A percentile compares a stretch with the other conserved stretches of the same genome.
These are phyloP conservation scores for Argynnis bischoffii DNA, from an alignment of 2,888 invertebrate genomes.

Conservation along the genomic window DNA sequence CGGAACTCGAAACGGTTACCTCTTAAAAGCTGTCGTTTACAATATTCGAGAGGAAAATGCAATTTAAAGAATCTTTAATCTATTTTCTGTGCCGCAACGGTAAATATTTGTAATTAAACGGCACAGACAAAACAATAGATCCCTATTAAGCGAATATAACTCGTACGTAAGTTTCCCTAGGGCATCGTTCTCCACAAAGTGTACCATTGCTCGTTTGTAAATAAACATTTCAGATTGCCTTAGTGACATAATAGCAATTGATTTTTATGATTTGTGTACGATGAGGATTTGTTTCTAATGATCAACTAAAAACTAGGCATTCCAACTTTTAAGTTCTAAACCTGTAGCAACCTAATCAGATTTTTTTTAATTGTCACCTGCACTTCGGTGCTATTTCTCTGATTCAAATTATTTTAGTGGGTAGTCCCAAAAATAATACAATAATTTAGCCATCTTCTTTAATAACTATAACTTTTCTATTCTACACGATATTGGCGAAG, in stretches of 20 bases:
- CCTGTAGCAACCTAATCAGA: no score
- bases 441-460: no score
- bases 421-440: no score
- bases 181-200: conserved; percentile 56
- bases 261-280: conserved; percentile 40
- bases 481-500: no score
- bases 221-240: conserved; percentile 51
- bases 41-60: conserved; percentile 23
- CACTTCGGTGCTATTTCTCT: no score
- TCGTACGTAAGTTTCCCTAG: conserved; percentile 53
- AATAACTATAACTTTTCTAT: no score
- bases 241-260: conserved; percentile 51
- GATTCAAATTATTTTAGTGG: no score
- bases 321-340: no score
- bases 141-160: conserved; percentile 63
- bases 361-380: no score
- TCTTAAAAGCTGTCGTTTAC: conserved; percentile 21
- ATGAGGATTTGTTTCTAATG: not conserved
- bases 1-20: conserved; percentile 18
- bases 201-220: conserved; percentile 54
- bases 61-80: conserved; percentile 33
- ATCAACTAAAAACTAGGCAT: no score
- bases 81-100: conserved; percentile 31
- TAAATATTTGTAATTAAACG: conserved; percentile 48
- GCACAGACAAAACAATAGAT: conserved; percentile 58